phyloP scores from a whole-genome alignment of 2,113 vertebrate genomes.

The Xenus cinereus region DNA sequence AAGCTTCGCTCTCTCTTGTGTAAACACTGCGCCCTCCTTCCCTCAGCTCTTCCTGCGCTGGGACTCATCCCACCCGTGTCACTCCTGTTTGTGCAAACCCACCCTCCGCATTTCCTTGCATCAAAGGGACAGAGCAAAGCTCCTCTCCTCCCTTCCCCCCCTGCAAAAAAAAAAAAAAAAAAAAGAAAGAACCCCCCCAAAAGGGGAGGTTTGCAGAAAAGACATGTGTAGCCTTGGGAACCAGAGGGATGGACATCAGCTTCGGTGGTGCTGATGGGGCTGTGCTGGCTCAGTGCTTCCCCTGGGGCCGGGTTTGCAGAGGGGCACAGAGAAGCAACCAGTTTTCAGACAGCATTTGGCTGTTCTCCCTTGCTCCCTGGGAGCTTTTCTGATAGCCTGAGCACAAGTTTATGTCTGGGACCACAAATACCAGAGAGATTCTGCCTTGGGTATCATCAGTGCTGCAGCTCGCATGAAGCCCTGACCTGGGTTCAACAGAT shows the following conservation, averaged over 20 bases:
- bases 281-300: not conserved
- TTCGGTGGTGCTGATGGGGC: not conserved
- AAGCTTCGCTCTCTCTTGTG: not conserved
- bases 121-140: not conserved
- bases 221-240: not conserved
- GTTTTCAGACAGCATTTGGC: not conserved
- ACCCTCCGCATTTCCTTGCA: not conserved
- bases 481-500: not conserved
- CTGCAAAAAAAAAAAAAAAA: not conserved
- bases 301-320: not conserved
- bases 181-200: not conserved
- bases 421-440: not conserved
- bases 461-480: not conserved
- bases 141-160: not conserved
- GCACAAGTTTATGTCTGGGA: not conserved
- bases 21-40: conserved; percentile 36
- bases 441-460: not conserved
- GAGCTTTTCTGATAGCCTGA: not conserved
- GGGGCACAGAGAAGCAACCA: not conserved
- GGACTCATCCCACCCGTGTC: not conserved
- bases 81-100: not conserved
- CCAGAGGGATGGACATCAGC: not conserved
- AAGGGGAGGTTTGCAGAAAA: not conserved
- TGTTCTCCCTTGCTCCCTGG: not conserved
- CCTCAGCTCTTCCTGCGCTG: not conserved